phyloP scores from a whole-genome alignment of 2,888 invertebrate species.

The Pandemis heparana region DNA sequence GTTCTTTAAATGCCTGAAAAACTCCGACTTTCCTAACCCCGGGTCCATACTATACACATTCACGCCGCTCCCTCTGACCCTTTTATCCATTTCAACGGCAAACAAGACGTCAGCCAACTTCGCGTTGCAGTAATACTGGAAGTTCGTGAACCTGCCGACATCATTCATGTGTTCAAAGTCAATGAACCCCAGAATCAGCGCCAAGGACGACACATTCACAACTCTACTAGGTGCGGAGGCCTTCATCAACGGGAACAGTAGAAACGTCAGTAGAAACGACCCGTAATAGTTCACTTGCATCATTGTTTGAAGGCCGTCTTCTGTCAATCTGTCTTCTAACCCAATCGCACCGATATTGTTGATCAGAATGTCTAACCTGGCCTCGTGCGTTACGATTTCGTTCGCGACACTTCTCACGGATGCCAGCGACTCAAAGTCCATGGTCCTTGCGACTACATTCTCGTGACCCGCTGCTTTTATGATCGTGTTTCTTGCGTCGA shows the following conservation, averaged over 20 bases:
- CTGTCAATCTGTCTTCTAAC: conserved; percentile 75
- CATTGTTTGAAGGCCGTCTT: conserved; percentile 86
- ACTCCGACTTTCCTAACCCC: conserved; percentile 91
- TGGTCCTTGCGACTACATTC: conserved; percentile 24
- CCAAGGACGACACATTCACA: conserved; percentile 75
- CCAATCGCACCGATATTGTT: conserved; percentile 82
- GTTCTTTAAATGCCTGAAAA: conserved; percentile 86
- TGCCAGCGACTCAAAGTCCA: conserved; percentile 81
- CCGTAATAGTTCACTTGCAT: conserved; percentile 86
- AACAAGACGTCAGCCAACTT: conserved; percentile 67
- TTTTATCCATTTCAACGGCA: conserved; percentile 82
- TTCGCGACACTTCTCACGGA: conserved; percentile 86
- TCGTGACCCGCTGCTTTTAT: not conserved
- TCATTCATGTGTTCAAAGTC: conserved; percentile 91
- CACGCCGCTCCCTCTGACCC: conserved; percentile 81
- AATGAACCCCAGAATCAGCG: conserved; percentile 88
- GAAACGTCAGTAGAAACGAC: conserved; percentile 66
- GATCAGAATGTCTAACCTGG: conserved; percentile 75
- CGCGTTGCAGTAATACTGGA: conserved; percentile 83
- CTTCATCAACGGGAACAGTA: conserved; percentile 65
- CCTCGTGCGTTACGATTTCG: conserved; percentile 77
- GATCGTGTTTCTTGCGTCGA: conserved; percentile 50
- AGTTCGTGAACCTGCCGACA: conserved; percentile 86
- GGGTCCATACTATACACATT: conserved; percentile 94
- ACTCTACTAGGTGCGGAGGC: conserved; percentile 68